phyloP scores from a whole-genome alignment of 2,113 vertebrate species.

The Melospiza georgiana region DNA sequence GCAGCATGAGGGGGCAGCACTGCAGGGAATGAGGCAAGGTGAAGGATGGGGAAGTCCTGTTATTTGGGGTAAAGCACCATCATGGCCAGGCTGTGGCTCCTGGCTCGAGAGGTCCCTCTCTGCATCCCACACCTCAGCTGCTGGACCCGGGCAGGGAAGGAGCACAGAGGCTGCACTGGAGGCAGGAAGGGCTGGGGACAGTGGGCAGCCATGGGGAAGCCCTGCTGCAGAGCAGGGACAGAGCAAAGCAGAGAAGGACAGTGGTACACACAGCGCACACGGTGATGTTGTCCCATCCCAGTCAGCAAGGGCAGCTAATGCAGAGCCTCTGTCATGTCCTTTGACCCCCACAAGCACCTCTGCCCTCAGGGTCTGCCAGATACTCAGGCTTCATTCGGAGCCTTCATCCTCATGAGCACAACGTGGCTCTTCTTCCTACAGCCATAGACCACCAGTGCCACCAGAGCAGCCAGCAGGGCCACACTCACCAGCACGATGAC shows the following conservation, averaged over 20 bases:
- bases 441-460: conserved; percentile 64
- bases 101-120: not conserved
- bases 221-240: not conserved
- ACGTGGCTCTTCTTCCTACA: conserved; percentile 69
- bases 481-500: conserved; percentile 72
- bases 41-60: not conserved
- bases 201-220: not conserved
- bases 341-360: not conserved
- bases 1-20: not conserved
- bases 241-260: not conserved
- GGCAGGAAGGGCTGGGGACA: not conserved
- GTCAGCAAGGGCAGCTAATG: not conserved
- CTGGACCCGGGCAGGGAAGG: fast-evolving
- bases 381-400: conserved; percentile 54
- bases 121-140: not conserved
- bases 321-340: not conserved
- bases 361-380: not conserved
- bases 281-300: not conserved
- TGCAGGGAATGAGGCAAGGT: not conserved
- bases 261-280: fast-evolving
- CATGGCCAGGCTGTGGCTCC: not conserved
- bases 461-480: conserved; percentile 66
- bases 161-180: not conserved
- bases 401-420: conserved; percentile 72
- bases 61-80: not conserved